These are phyloP conservation scores for Lepidochrysops patricia DNA, from an alignment of 2,888 invertebrate genomes.

Conservation along the genomic window DNA sequence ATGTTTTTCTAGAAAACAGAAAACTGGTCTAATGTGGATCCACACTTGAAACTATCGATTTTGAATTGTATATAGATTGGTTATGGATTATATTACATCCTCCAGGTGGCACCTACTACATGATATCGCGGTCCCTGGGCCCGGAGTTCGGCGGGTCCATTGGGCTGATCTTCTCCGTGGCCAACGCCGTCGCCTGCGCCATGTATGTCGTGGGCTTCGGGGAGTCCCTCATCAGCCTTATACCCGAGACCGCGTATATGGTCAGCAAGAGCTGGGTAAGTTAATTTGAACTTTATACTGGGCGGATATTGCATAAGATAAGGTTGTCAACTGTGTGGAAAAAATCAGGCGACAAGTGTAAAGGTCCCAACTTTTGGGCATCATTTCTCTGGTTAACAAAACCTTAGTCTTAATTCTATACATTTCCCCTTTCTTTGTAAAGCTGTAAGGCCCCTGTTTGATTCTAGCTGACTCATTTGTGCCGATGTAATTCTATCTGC, in stretches of 20 bases:
- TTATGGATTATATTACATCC: background rate
- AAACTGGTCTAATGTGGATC: background rate
- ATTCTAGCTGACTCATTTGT: too few species aligned
- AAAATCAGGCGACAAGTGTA: too few species aligned
- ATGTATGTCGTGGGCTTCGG: constrained; percentile 99
- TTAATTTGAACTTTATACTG: constrained; percentile 14
- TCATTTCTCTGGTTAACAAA: too few species aligned
- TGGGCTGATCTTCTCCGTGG: constrained; percentile 95
- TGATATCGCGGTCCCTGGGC: constrained; percentile 97
- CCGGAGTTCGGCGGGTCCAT: constrained; percentile 98
- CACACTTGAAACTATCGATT: too few species aligned
- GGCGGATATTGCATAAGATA: background rate
- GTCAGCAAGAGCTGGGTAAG: constrained; percentile 63
- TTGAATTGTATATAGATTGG: too few species aligned
- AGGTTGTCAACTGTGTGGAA: too few species aligned
- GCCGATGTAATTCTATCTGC: too few species aligned
- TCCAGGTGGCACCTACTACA: constrained; percentile 96
- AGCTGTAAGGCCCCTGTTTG: too few species aligned
- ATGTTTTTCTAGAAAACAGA: too few species aligned
- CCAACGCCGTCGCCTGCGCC: constrained; percentile 96
- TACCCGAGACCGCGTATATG: constrained; percentile 66
- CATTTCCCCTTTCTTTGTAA: too few species aligned
- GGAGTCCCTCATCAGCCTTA: constrained; percentile 86
- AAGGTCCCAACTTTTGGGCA: too few species aligned
- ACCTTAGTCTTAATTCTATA: too few species aligned